phyloP scores from a whole-genome alignment of 2,113 vertebrate genomes.

The Neopipo cinnamomea region DNA sequence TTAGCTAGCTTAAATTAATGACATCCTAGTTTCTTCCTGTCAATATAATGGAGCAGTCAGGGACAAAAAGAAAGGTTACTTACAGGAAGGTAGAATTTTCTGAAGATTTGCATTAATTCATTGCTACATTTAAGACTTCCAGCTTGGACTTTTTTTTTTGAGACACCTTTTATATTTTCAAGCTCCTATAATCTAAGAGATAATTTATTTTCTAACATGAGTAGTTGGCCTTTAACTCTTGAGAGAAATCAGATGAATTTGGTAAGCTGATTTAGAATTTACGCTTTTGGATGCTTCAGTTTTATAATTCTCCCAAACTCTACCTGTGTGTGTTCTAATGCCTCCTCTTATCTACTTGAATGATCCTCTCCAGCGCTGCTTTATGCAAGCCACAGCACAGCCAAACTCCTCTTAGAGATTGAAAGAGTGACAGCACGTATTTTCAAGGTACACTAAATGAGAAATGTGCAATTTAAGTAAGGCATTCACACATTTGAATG shows the following conservation, averaged over 20 bases:
- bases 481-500: conserved; percentile 68
- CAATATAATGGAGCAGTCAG: background rate
- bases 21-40: conserved; percentile 1
- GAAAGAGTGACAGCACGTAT: conserved; percentile 22
- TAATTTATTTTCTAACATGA: background rate
- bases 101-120: background rate
- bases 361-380: background rate
- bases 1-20: conserved; percentile 30
- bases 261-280: conserved; percentile 14
- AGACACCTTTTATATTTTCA: background rate
- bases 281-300: background rate
- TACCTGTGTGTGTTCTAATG: background rate
- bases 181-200: background rate
- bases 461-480: conserved; percentile 66
- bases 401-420: background rate
- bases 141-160: background rate
- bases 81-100: background rate
- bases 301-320: background rate
- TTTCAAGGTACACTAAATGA: conserved; percentile 65
- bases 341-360: background rate
- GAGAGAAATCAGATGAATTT: background rate
- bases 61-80: background rate
- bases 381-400: background rate
- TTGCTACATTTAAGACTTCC: background rate
- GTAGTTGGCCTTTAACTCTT: conserved; percentile 27